Conservation (phyloP, 2,797 vertebrate species). For the Pyrocephalus nanus region DNA sequence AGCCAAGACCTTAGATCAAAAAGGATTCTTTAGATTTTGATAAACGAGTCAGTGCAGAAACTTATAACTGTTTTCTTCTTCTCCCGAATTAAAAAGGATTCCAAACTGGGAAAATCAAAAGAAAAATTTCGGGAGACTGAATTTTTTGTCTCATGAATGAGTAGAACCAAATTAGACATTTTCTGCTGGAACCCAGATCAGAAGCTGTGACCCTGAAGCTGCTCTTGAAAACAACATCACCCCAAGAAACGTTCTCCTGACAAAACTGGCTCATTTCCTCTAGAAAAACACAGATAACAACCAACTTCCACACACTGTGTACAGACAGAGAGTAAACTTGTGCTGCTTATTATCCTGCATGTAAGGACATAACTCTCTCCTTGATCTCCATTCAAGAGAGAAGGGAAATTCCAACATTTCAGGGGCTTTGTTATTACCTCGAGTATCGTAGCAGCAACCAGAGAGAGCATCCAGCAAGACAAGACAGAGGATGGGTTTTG, state of each 20-base stretch:
- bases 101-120: not conserved
- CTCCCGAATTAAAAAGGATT: not conserved
- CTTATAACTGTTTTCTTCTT: not conserved
- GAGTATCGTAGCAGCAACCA: not conserved
- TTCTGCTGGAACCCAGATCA: not conserved
- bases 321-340: not conserved
- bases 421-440: not conserved
- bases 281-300: not conserved
- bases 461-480: not conserved
- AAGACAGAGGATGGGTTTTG: not conserved
- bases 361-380: not conserved
- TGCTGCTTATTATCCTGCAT: not conserved
- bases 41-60: not conserved
- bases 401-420: not conserved
- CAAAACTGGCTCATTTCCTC: not conserved
- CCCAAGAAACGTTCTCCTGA: not conserved
- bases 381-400: constrained; percentile 23
- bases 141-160: not conserved
- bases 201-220: not conserved
- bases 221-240: not conserved
- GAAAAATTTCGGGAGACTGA: not conserved
- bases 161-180: not conserved
- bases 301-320: not conserved
- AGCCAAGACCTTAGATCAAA: not conserved
- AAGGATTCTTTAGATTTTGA: not conserved